A percentile compares a stretch with the other conserved stretches of the same genome.
Conservation (phyloP, 2,797 vertebrate genomes). For the Clarias laeviceps region DNA sequence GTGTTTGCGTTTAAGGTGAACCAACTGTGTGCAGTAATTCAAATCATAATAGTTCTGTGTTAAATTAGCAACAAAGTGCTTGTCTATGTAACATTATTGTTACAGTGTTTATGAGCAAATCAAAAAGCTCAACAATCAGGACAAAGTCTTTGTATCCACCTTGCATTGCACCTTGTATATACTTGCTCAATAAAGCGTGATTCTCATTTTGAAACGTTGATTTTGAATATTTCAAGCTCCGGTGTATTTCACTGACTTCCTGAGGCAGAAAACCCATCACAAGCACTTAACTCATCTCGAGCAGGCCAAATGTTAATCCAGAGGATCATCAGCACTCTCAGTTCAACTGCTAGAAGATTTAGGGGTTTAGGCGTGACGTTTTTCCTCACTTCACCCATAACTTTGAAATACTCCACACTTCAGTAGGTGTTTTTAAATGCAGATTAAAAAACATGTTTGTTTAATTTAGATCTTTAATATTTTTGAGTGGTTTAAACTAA, state of each 20-base stretch:
- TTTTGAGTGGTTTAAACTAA: neutral
- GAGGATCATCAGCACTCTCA: neutral
- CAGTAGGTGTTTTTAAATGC: neutral
- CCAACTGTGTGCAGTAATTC: neutral
- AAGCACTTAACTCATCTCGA: neutral
- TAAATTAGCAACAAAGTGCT: neutral
- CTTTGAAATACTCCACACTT: neutral
- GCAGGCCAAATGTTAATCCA: neutral
- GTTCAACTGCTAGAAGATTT: neutral
- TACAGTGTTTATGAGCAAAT: neutral
- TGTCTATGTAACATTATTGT: neutral
- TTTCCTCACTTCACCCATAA: neutral
- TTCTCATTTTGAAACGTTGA: neutral
- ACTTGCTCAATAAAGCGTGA: neutral
- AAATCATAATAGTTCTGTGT: neutral
- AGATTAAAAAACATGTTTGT: neutral
- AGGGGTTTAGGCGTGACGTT: neutral
- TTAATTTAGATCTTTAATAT: neutral
- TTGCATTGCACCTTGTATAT: too few relatives aligned
- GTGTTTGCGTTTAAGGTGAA: neutral
- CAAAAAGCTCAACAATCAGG: neutral
- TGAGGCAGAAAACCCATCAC: neutral
- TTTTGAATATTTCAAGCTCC: neutral
- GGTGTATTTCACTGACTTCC: neutral
- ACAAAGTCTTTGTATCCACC: neutral